These are phyloP conservation scores for Dromas ardeola DNA, from an alignment of 2,113 vertebrate species.

Conservation along the genomic window DNA sequence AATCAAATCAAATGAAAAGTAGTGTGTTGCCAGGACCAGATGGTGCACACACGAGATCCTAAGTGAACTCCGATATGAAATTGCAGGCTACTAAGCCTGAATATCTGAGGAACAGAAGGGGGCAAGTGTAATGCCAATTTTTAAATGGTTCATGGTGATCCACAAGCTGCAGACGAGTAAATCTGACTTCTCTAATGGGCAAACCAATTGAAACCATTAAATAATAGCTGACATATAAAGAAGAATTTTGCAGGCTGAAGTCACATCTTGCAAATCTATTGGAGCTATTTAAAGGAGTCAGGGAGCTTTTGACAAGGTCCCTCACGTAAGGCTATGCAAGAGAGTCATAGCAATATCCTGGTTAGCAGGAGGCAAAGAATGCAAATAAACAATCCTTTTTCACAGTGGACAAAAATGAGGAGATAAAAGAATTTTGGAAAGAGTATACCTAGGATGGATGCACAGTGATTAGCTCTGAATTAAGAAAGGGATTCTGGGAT, in stretches of 20 bases:
- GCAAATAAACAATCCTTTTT: not conserved
- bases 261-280: not conserved
- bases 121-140: conserved; percentile 17
- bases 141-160: conserved; percentile 16
- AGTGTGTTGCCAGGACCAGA: conserved; percentile 29
- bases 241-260: not conserved
- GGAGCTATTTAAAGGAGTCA: not conserved
- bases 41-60: conserved; percentile 4
- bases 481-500: not conserved
- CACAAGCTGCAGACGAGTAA: conserved; percentile 6
- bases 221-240: not conserved
- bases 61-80: not conserved
- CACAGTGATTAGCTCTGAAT: not conserved
- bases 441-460: not conserved
- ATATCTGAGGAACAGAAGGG: conserved; percentile 47
- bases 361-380: not conserved
- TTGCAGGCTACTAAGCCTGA: conserved; percentile 18
- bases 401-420: not conserved
- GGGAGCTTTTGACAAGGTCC: not conserved
- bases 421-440: not conserved
- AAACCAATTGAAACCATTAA: not conserved
- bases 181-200: not conserved
- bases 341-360: not conserved
- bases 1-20: not conserved
- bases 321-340: not conserved